Evolutionary conservation across 2,888 invertebrate species (phyloP).

Genomic region (Parasteatoda lunata): DNA sequence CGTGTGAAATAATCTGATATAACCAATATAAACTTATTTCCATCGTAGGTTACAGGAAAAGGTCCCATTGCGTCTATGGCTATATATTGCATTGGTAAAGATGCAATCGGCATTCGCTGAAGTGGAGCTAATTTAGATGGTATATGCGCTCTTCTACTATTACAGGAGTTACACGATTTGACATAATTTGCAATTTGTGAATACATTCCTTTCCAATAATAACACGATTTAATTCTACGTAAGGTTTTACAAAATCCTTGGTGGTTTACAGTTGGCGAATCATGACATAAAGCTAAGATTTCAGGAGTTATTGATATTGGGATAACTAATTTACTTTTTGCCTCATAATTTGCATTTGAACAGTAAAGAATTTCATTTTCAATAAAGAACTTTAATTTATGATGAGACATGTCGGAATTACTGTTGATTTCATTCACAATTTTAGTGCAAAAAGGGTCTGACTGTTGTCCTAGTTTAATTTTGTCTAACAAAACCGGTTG

Average conservation of each 20-base stretch:
- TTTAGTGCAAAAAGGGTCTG: too few relatives aligned
- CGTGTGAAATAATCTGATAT: neutral
- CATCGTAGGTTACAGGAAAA: neutral
- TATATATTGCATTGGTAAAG: neutral
- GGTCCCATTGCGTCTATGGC: neutral
- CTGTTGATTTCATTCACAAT: too few relatives aligned
- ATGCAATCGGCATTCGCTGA: neutral
- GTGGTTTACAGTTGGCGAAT: neutral
- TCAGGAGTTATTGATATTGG: neutral
- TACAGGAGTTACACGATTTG: neutral
- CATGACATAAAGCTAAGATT: neutral
- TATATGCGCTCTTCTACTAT: neutral
- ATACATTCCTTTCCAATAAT: neutral
- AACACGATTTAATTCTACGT: neutral
- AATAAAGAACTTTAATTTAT: neutral
- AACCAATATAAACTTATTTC: neutral
- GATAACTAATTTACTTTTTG: neutral
- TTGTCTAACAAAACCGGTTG: too few relatives aligned
- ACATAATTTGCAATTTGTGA: neutral
- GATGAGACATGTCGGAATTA: neutral
- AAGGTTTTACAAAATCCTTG: neutral
- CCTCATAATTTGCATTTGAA: neutral
- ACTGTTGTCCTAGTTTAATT: too few relatives aligned
- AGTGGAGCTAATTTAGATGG: neutral
- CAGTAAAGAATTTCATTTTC: neutral